phyloP scores from a whole-genome alignment of 2,888 invertebrate genomes.

The Phyto melanocephala region DNA sequence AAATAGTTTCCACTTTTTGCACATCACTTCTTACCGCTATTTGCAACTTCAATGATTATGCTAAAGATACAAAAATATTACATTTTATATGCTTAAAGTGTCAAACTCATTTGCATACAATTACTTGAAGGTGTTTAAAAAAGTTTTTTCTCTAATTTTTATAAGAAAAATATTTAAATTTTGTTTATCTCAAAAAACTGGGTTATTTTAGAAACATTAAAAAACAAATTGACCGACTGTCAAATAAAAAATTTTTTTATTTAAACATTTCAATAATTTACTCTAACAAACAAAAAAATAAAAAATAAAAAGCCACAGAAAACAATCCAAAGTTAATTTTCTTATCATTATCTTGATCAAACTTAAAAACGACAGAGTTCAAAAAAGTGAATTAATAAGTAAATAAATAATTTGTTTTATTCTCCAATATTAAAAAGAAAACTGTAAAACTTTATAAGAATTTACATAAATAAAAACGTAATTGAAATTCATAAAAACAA shows the following conservation, averaged over 20 bases:
- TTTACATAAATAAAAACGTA: constrained; percentile 43
- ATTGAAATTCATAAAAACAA: constrained; percentile 46
- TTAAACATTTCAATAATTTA: constrained; percentile 11
- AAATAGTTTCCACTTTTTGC: too few relatives aligned
- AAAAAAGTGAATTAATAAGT: background rate
- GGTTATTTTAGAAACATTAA: background rate
- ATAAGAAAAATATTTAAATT: background rate
- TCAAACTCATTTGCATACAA: constrained; percentile 20
- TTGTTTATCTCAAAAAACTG: background rate
- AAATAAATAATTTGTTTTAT: constrained; percentile 1
- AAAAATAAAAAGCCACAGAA: background rate
- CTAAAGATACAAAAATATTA: too few relatives aligned
- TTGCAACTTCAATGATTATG: too few relatives aligned
- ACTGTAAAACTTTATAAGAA: background rate
- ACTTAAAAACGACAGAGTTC: background rate
- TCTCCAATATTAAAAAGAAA: background rate
- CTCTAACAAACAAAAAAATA: background rate
- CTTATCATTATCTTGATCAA: constrained; percentile 45
- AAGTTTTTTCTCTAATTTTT: background rate
- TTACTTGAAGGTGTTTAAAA: background rate
- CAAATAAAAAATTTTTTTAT: constrained; percentile 1
- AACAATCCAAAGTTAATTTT: background rate
- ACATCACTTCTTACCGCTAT: too few relatives aligned
- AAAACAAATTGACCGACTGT: constrained; percentile 31
- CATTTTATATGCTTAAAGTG: background rate